phyloP scores from a whole-genome alignment of 2,113 vertebrate species.

The Donacobius atricapilla region DNA sequence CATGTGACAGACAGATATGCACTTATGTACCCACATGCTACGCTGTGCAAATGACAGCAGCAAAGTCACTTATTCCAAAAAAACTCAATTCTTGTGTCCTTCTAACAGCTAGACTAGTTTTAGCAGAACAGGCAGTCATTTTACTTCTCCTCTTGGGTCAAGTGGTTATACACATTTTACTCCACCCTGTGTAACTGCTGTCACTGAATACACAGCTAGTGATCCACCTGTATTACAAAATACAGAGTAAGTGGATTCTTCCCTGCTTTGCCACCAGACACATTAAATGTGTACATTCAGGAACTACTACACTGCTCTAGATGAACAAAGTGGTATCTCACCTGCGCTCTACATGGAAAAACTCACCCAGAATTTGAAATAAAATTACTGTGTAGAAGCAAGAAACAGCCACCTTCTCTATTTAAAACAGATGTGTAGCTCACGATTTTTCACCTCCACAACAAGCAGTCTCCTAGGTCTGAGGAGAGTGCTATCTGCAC shows the following conservation, averaged over 20 bases:
- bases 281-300: background rate
- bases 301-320: background rate
- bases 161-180: background rate
- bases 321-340: background rate
- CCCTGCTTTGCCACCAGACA: background rate
- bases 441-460: background rate
- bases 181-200: background rate
- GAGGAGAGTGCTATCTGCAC: background rate
- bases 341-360: background rate
- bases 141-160: background rate
- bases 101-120: background rate
- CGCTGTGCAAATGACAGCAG: background rate
- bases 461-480: background rate
- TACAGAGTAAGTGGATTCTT: background rate
- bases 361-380: background rate
- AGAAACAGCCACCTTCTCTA: background rate
- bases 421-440: background rate
- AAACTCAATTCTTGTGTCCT: background rate
- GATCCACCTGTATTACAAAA: background rate
- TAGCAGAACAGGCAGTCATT: background rate
- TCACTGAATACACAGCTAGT: background rate
- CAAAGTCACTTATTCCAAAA: background rate
- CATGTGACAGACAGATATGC: background rate
- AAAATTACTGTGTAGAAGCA: background rate
- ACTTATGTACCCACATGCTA: background rate